Conservation (phyloP, 2,888 invertebrate genomes). For the Norana najaformis region DNA sequence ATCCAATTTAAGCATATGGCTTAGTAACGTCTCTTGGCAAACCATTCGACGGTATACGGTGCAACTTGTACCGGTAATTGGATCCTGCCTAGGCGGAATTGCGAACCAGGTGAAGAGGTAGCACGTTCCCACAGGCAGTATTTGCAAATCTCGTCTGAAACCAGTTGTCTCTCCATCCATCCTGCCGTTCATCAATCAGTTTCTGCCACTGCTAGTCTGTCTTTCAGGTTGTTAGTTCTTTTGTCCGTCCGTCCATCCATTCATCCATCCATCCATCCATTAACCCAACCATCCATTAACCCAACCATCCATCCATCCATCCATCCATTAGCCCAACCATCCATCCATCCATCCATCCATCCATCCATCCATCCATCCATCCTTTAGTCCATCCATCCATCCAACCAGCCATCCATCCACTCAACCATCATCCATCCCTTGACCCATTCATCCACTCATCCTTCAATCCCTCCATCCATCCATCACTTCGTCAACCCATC, state of each 20-base stretch:
- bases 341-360: too few relatives aligned
- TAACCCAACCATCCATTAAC: not conserved
- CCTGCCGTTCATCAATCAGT: not conserved
- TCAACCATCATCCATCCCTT: too few relatives aligned
- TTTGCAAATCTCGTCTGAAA: not conserved
- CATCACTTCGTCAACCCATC: not conserved
- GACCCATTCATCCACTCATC: not conserved
- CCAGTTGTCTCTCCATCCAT: not conserved
- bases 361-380: too few relatives aligned
- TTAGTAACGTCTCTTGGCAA: too few relatives aligned
- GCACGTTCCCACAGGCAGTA: not conserved
- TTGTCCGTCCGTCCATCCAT: not conserved
- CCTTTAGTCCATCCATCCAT: not conserved
- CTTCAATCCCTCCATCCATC: not conserved
- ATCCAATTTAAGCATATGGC: not conserved
- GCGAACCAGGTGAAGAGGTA: not conserved
- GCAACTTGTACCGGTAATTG: not conserved
- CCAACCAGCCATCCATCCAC: not conserved
- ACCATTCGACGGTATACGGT: not conserved
- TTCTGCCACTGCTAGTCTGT: conserved; percentile 61
- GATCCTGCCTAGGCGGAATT: not conserved
- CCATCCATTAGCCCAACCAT: not conserved
- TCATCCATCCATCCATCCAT: not conserved
- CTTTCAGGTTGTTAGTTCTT: not conserved
- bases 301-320: not conserved